phyloP scores from a whole-genome alignment of 2,797 vertebrate species.

The Remorina albescens region DNA sequence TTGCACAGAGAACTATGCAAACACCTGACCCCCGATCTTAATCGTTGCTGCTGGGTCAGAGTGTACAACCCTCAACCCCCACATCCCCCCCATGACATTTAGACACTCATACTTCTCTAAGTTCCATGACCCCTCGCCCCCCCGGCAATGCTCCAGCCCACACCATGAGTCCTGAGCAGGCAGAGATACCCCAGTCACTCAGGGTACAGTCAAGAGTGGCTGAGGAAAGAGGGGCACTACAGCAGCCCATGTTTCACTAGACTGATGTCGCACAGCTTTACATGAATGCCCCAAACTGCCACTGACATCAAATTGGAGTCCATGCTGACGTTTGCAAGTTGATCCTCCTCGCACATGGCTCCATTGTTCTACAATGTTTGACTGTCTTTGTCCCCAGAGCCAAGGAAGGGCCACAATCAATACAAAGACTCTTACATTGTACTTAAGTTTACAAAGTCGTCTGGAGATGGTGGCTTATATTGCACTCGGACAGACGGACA shows the following conservation, averaged over 20 bases:
- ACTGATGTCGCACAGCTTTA: conserved; percentile 65
- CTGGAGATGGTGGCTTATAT: conserved; percentile 81
- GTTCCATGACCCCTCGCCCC: conserved; percentile 30
- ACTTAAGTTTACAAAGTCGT: conserved; percentile 81
- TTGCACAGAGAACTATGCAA: conserved; percentile 90
- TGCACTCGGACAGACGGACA: conserved; percentile 74
- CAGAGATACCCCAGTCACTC: conserved; percentile 61
- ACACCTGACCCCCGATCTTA: conserved; percentile 85
- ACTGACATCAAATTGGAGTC: conserved; percentile 77
- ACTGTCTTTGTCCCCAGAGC: conserved; percentile 82
- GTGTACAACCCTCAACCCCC: conserved; percentile 78
- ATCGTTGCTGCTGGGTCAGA: conserved; percentile 85
- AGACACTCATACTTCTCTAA: conserved; percentile 47
- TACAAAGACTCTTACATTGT: conserved; percentile 81
- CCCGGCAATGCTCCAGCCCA: background rate
- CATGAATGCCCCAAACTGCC: conserved; percentile 79
- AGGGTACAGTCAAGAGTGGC: conserved; percentile 69
- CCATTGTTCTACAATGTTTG: conserved; percentile 75
- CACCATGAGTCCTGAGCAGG: conserved; percentile 36
- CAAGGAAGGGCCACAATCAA: conserved; percentile 86
- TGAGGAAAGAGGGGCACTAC: conserved; percentile 67
- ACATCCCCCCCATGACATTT: conserved; percentile 41
- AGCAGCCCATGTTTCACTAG: conserved; percentile 51
- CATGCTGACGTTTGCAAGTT: conserved; percentile 69
- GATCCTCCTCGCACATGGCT: conserved; percentile 61